phyloP scores from a whole-genome alignment of 1,140 invertebrate species.

The Diploscapter pachys region DNA sequence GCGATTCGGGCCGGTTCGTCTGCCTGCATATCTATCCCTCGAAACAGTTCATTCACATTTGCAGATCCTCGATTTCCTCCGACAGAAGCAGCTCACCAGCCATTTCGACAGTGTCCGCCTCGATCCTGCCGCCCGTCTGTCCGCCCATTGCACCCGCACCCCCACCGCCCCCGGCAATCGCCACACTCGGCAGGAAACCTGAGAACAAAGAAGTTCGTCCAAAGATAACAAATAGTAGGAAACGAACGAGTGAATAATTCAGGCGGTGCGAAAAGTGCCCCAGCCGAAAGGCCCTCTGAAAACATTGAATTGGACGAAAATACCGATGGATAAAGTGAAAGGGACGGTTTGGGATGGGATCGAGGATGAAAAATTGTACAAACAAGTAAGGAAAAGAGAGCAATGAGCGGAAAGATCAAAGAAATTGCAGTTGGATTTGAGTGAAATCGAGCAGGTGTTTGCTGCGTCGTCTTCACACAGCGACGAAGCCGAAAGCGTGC shows the following conservation, averaged over 20 bases:
- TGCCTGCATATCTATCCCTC: constrained; percentile 17
- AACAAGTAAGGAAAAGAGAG: constrained; percentile 63
- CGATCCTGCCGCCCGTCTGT: constrained; percentile 42
- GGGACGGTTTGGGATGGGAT: constrained; percentile 91
- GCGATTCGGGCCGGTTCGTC: constrained; percentile 8
- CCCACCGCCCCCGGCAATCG: constrained; percentile 51
- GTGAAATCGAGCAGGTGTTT: constrained; percentile 87
- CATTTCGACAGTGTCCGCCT: constrained; percentile 38
- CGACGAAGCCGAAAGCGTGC: constrained; percentile 71
- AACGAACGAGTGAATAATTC: background rate
- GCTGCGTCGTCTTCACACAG: constrained; percentile 70
- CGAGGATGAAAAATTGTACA: constrained; percentile 86
- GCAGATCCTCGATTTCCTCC: constrained; percentile 35
- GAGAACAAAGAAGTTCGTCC: constrained; percentile 13
- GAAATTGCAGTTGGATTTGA: constrained; percentile 71
- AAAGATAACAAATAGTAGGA: too few relatives aligned
- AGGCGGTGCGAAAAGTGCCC: constrained; percentile 76
- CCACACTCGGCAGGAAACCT: background rate
- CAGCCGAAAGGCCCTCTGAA: constrained; percentile 82
- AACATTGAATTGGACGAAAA: constrained; percentile 94
- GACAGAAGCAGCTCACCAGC: constrained; percentile 9
- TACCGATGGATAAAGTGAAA: constrained; percentile 68
- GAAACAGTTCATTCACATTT: too few relatives aligned
- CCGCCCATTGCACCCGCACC: constrained; percentile 64
- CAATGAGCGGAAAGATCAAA: too few relatives aligned